Evolutionary conservation across 37 sponge, comb jelly and placozoan species (phyloP), one percentile per base, ranked within the genome.

Genomic region (Hormiphora californensis): DNA sequence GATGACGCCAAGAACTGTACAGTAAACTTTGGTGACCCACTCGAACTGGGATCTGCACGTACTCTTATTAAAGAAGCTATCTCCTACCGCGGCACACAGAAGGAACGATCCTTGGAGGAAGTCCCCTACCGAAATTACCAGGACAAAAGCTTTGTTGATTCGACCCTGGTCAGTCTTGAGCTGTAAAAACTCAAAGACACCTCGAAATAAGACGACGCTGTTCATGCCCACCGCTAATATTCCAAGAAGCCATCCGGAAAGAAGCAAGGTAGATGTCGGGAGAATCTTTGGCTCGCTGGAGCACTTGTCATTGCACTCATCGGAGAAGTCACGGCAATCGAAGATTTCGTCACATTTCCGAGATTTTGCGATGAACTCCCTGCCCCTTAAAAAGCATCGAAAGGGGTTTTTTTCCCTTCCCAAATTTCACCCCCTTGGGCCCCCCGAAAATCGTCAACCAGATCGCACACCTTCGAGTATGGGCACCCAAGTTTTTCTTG

Each of bases 21-120:
- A 65, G 15, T 36, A 39, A 32, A 12, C 36, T 21, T 36, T 65
- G 32, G 68, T 65, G 4, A 39, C 36, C 68, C 68, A 65, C 4
- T 65, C 68, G 19, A 37, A 65, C 68, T 65, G 68, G 12, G 68
- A 36, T 17, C 32, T 36, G 39, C 68, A 65, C 4, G 68, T 65
- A 19, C 68, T 65, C 39, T 65, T 65, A 39, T 65, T 65, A 1
- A 9, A 15, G 35, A 30, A 3, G 5, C 36, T 19, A 7, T 65
- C 68, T 1, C 27, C 36, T 27, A 65, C 25, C 36, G 68, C 36
- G 32, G 36, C 11, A 1, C 19, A 25, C 11, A 65, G 39, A 7
- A 65, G 68, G 36, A 65, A 65, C 1, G 36, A 12, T 11, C 68
- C 68, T 39, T 65, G 68, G 35, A 65, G 68, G 7, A 65, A 30